Evolutionary conservation across 2,113 vertebrate species (phyloP).

Genomic region (Lasiurus borealis): DNA sequence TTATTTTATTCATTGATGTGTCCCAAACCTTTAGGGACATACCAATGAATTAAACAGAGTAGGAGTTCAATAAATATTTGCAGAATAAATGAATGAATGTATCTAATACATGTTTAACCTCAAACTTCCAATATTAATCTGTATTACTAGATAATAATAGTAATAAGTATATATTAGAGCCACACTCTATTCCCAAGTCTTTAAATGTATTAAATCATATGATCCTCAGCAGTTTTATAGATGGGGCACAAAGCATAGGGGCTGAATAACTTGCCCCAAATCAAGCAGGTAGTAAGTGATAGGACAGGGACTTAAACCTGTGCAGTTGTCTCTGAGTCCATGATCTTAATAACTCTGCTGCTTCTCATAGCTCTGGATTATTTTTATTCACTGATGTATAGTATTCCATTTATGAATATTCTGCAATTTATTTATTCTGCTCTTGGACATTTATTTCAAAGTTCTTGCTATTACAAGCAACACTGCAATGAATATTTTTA

Average conservation of each 20-base stretch:
- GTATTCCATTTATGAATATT: neutral
- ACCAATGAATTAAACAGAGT: too few species aligned
- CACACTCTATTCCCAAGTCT: neutral
- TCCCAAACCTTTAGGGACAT: neutral
- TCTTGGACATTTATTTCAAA: neutral
- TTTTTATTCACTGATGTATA: neutral
- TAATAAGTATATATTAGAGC: neutral
- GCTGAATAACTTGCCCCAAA: neutral
- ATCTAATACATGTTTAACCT: neutral
- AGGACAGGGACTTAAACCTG: neutral
- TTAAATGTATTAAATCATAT: neutral
- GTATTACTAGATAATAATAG: neutral
- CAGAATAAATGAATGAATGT: conserved; percentile 20
- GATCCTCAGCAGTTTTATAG: neutral
- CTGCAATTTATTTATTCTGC: neutral
- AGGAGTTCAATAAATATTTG: neutral
- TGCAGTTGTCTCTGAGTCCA: neutral
- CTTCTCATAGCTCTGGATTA: neutral
- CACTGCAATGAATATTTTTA: neutral
- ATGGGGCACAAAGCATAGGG: neutral
- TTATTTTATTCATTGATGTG: conserved; percentile 3
- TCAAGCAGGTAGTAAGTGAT: neutral
- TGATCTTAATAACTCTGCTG: neutral
- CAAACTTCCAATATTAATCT: neutral
- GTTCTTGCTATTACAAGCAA: neutral